Conservation (phyloP, 2,888 invertebrate genomes). For the Megalurothrips usitatus region DNA sequence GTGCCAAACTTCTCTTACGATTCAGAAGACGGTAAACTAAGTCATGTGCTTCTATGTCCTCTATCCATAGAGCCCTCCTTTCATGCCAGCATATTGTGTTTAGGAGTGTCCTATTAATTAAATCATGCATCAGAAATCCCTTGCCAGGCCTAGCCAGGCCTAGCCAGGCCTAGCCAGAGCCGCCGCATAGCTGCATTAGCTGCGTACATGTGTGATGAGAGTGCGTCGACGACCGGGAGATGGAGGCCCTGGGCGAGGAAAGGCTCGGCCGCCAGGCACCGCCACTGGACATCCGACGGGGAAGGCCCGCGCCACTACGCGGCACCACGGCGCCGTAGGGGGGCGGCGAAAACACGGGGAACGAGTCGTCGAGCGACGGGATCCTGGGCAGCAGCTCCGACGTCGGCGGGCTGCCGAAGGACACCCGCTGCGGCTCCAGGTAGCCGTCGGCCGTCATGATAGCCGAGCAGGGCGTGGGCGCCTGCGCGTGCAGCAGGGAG, state of each 20-base stretch:
- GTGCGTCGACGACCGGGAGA: constrained; percentile 71
- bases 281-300: constrained; percentile 37
- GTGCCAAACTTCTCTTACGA: no score
- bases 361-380: constrained; percentile 72
- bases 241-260: constrained; percentile 63
- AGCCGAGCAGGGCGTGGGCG: constrained; percentile 79
- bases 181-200: no score
- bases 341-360: constrained; percentile 80
- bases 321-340: constrained; percentile 54
- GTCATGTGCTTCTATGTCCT: no score
- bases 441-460: constrained; percentile 82
- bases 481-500: constrained; percentile 56
- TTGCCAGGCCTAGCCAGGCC: background rate
- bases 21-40: no score
- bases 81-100: no score
- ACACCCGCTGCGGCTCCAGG: constrained; percentile 76
- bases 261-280: constrained; percentile 44
- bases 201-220: constrained; percentile 86
- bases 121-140: no score
- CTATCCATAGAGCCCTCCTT: no score
- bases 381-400: constrained; percentile 54
- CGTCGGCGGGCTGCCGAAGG: constrained; percentile 71
- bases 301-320: constrained; percentile 34
- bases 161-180: background rate
- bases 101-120: no score